Evolutionary conservation across 2,888 invertebrate species (phyloP).

Genomic region (Drosophila lutescens): DNA sequence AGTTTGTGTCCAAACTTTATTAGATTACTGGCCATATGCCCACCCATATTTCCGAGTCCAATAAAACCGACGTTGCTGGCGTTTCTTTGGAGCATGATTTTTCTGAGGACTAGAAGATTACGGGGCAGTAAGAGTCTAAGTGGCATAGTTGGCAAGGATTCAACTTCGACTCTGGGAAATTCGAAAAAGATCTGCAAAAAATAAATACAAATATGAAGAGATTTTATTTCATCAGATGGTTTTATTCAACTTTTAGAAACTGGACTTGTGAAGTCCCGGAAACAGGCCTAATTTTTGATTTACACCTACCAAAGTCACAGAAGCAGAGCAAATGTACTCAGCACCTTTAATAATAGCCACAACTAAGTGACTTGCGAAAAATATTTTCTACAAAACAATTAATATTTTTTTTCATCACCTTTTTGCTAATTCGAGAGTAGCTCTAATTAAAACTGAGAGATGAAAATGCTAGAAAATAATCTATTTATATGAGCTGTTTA

Average conservation of each 20-base stretch:
- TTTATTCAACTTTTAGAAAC: too few species aligned
- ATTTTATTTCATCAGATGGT: too few species aligned
- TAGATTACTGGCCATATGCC: constrained; percentile 96
- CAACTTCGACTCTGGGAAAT: too few species aligned
- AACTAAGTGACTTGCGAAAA: background rate
- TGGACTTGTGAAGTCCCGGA: too few species aligned
- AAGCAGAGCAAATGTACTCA: background rate
- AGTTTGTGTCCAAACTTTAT: constrained; percentile 92
- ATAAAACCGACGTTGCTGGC: constrained; percentile 91
- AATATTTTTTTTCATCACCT: background rate
- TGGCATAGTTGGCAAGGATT: too few species aligned
- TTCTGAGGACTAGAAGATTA: too few species aligned
- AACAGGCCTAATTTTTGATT: background rate
- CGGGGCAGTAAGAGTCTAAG: too few species aligned
- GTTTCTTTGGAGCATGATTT: constrained; percentile 11
- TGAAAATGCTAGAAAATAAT: background rate
- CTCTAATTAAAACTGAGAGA: background rate
- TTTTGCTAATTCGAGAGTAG: background rate
- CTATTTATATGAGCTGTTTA: background rate
- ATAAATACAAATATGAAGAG: too few species aligned
- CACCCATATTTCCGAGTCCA: constrained; percentile 99
- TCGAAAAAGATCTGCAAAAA: too few species aligned
- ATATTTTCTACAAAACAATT: background rate
- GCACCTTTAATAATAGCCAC: background rate
- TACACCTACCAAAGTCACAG: background rate